A percentile compares a stretch with the other conserved stretches of the same genome.
phyloP scores from a whole-genome alignment of 1,140 invertebrate genomes.

The Trinorchestia longiramus region DNA sequence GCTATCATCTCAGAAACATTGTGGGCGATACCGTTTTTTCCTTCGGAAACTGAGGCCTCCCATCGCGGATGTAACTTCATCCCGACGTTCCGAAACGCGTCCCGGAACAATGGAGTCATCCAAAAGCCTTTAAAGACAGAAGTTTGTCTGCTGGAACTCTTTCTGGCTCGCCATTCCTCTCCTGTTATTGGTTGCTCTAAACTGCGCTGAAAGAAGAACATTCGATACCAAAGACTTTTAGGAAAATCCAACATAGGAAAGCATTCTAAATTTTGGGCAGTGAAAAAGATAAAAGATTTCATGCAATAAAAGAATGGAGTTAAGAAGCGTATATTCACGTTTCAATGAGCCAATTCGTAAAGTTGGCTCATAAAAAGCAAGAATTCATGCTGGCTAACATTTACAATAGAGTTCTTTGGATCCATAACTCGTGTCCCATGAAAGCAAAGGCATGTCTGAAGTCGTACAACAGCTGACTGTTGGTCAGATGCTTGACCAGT shows the following conservation, averaged over 20 bases:
- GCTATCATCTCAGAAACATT: not conserved
- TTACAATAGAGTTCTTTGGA: slow-evolving; percentile 1
- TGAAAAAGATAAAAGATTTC: slow-evolving; percentile 34
- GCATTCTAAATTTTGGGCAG: not conserved
- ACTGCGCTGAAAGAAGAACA: slow-evolving; percentile 27
- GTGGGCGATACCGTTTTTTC: not conserved
- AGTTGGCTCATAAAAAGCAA: slow-evolving; percentile 14
- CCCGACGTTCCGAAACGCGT: not conserved
- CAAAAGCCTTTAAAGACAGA: slow-evolving; percentile 40
- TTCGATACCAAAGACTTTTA: slow-evolving; percentile 34
- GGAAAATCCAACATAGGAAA: not conserved
- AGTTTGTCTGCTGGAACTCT: slow-evolving; percentile 49
- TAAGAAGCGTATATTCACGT: slow-evolving; percentile 33
- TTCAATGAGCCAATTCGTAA: slow-evolving; percentile 40
- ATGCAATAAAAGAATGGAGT: slow-evolving; percentile 27
- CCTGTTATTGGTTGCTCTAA: slow-evolving; percentile 44
- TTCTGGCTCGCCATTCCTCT: slow-evolving; percentile 18
- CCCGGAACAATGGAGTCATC: slow-evolving; percentile 36
- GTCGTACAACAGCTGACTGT: not conserved
- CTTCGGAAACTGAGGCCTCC: not conserved
- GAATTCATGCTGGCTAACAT: slow-evolving; percentile 28
- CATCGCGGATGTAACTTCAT: not conserved
- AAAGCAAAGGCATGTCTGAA: not conserved
- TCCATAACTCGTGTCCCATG: not conserved
- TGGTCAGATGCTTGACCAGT: no score